phyloP scores from a whole-genome alignment of 2,113 vertebrate genomes.

The Apteryx owenii region DNA sequence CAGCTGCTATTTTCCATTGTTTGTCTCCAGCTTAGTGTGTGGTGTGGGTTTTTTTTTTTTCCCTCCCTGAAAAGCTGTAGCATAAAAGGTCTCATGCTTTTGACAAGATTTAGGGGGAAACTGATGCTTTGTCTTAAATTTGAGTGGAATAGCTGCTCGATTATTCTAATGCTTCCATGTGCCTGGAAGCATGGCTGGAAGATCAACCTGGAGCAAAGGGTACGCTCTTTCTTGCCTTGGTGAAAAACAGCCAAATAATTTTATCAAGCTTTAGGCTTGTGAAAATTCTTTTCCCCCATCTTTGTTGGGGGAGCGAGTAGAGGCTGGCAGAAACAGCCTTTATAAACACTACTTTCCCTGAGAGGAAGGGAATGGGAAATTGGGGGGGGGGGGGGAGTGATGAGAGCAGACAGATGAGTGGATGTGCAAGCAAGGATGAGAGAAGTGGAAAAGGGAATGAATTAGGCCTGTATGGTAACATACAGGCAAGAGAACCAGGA shows the following conservation, averaged over 20 bases:
- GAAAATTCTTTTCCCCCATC: neutral
- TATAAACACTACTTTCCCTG: neutral
- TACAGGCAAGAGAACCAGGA: neutral
- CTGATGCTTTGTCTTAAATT: neutral
- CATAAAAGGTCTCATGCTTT: neutral
- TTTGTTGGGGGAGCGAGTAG: neutral
- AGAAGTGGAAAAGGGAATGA: neutral
- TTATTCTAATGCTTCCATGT: neutral
- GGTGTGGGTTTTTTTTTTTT: neutral
- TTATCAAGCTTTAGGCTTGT: neutral
- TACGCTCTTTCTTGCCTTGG: neutral
- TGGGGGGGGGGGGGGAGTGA: neutral
- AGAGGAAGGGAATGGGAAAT: neutral
- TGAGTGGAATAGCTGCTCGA: neutral
- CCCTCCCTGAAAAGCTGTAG: neutral
- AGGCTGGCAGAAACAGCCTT: neutral
- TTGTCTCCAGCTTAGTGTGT: neutral
- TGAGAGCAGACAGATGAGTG: neutral
- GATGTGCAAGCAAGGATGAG: neutral
- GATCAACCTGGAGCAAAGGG: neutral
- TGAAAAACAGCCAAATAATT: neutral
- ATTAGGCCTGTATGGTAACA: neutral
- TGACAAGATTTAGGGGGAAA: neutral
- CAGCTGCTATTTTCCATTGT: neutral
- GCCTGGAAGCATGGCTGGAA: neutral